Evolutionary conservation across 2,113 vertebrate species (phyloP).

Genomic region (Vireo altiloquus): DNA sequence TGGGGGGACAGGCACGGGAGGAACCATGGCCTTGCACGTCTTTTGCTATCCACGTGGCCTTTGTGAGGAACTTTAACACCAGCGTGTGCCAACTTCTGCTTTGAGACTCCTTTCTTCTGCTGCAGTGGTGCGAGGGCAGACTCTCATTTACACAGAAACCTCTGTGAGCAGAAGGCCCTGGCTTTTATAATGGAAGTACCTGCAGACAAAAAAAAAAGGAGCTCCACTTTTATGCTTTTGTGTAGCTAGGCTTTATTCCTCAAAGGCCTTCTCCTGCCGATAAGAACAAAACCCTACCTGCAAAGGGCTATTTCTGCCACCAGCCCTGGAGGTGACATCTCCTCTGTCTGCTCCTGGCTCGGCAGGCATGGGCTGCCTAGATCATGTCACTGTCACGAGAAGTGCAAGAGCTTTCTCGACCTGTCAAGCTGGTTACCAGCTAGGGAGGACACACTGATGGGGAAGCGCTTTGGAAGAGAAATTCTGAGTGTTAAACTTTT

Average conservation of each 20-base stretch:
- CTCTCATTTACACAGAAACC: not conserved
- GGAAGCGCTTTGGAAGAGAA: not conserved
- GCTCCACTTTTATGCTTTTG: constrained; percentile 21
- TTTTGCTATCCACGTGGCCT: not conserved
- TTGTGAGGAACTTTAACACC: not conserved
- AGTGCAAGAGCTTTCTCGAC: not conserved
- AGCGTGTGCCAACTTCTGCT: not conserved
- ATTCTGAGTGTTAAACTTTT: not conserved
- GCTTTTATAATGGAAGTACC: not conserved
- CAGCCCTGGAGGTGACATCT: not conserved
- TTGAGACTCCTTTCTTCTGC: not conserved
- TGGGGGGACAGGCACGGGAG: rapidly evolving
- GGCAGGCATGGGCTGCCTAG: not conserved
- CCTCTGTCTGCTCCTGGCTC: not conserved
- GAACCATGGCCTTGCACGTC: rapidly evolving
- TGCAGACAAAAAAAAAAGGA: not conserved
- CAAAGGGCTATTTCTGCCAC: constrained; percentile 15
- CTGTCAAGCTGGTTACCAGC: not conserved
- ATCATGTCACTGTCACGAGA: rapidly evolving
- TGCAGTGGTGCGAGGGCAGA: not conserved
- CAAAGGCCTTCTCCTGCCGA: not conserved
- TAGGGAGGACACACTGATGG: not conserved
- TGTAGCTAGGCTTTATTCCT: constrained; percentile 21
- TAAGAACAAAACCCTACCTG: not conserved
- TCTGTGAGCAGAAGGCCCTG: not conserved